These are phyloP conservation scores for Potamarius usumacintae DNA, from an alignment of 2,113 vertebrate species.

Conservation along the genomic window DNA sequence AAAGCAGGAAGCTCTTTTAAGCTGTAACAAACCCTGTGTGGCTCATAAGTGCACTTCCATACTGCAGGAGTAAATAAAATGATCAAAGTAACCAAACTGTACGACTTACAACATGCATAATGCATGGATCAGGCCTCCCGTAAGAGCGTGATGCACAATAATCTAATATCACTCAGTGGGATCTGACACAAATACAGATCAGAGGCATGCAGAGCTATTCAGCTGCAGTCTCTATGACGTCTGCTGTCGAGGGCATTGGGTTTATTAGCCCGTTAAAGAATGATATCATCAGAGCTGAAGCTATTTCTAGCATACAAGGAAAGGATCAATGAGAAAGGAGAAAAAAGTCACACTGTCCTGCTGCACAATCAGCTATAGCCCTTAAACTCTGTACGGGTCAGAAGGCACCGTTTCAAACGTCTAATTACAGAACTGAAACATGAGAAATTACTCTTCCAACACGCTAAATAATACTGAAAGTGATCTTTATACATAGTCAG, in stretches of 20 bases:
- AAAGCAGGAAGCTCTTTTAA: background rate
- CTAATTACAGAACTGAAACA: background rate
- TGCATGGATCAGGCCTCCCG: background rate
- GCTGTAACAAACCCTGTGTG: background rate
- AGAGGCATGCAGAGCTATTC: background rate
- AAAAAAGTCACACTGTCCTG: background rate
- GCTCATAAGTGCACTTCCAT: background rate
- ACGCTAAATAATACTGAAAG: background rate
- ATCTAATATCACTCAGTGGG: background rate
- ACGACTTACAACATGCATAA: slow-evolving; percentile 16
- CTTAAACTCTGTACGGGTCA: background rate
- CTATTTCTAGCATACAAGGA: slow-evolving; percentile 16
- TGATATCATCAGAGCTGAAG: slow-evolving; percentile 34
- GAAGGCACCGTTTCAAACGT: background rate
- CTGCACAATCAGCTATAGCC: background rate
- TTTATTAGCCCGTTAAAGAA: slow-evolving; percentile 35
- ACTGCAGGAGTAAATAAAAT: background rate
- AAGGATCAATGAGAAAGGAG: background rate
- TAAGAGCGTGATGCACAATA: background rate
- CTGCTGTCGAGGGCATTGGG: slow-evolving; percentile 12
- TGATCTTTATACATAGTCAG: background rate
- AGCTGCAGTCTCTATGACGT: background rate
- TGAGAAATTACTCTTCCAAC: background rate
- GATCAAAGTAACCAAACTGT: background rate
- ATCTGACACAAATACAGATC: slow-evolving; percentile 22